Evolutionary conservation across 2,888 invertebrate genomes (phyloP).

Genomic region (Cosmopolites sordidus): DNA sequence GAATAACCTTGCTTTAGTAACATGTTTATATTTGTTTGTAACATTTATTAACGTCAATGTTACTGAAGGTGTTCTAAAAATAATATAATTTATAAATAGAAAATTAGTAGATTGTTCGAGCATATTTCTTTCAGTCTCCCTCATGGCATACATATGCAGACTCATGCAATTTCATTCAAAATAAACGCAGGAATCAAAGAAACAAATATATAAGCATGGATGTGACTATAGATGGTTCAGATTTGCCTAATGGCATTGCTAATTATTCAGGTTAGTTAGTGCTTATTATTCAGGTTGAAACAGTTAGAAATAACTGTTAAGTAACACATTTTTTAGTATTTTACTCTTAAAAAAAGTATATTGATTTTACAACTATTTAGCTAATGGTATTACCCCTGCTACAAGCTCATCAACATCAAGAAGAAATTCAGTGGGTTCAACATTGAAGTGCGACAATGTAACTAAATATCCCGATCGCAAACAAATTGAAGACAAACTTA

Average conservation of each 20-base stretch:
- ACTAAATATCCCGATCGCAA: conserved; percentile 60
- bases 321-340: neutral
- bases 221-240: conserved; percentile 29
- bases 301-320: too few species aligned
- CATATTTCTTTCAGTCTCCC: conserved; percentile 24
- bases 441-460: conserved; percentile 47
- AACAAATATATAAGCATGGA: conserved; percentile 36
- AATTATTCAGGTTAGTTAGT: conserved; percentile 24
- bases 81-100: conserved; percentile 26
- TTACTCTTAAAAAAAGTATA: conserved; percentile 4
- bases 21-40: conserved; percentile 2
- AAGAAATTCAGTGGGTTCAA: conserved; percentile 42
- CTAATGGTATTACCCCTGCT: conserved; percentile 40
- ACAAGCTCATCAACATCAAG: conserved; percentile 43
- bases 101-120: conserved; percentile 12
- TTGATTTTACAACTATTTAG: conserved; percentile 27
- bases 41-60: conserved; percentile 14
- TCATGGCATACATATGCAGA: conserved; percentile 36
- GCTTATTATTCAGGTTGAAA: too few species aligned
- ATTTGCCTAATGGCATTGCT: conserved; percentile 24
- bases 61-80: conserved; percentile 29
- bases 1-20: conserved; percentile 25
- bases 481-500: conserved; percentile 64
- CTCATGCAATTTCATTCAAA: conserved; percentile 34
- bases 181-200: conserved; percentile 36